Conservation (phyloP, 2,797 vertebrate species). For the Falco peregrinus region DNA sequence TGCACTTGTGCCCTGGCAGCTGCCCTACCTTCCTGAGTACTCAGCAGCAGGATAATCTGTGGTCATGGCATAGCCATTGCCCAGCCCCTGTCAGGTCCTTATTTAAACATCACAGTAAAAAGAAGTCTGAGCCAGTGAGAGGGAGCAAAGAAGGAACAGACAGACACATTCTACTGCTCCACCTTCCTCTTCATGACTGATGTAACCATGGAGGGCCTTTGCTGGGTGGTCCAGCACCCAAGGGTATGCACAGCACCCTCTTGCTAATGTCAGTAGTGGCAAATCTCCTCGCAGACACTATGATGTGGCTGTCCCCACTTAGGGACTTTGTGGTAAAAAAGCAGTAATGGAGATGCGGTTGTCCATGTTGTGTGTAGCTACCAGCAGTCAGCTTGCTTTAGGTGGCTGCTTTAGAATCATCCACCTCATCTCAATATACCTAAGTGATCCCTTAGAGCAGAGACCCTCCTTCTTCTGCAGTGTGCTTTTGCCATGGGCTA, state of each 20-base stretch:
- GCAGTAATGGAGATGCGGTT: fast-evolving
- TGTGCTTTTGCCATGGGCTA: background rate
- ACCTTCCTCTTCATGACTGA: background rate
- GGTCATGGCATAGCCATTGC: background rate
- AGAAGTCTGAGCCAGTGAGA: background rate
- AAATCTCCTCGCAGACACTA: background rate
- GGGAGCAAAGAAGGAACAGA: background rate
- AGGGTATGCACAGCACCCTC: background rate
- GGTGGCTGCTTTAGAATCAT: background rate
- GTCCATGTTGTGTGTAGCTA: background rate
- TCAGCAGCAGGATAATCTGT: background rate
- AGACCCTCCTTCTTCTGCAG: background rate
- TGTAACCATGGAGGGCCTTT: background rate
- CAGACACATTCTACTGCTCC: background rate
- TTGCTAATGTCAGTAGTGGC: background rate
- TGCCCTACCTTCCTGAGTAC: background rate
- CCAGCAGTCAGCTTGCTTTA: background rate
- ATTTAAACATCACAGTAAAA: background rate
- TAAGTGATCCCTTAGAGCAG: background rate
- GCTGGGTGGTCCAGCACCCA: background rate
- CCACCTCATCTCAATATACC: background rate
- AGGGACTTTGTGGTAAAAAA: background rate
- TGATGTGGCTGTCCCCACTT: background rate
- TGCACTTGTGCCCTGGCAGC: background rate
- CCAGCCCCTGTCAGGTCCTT: background rate